Evolutionary conservation across 1,140 invertebrate genomes (phyloP).

Genomic region (Zeugodacus cucurbitae): DNA sequence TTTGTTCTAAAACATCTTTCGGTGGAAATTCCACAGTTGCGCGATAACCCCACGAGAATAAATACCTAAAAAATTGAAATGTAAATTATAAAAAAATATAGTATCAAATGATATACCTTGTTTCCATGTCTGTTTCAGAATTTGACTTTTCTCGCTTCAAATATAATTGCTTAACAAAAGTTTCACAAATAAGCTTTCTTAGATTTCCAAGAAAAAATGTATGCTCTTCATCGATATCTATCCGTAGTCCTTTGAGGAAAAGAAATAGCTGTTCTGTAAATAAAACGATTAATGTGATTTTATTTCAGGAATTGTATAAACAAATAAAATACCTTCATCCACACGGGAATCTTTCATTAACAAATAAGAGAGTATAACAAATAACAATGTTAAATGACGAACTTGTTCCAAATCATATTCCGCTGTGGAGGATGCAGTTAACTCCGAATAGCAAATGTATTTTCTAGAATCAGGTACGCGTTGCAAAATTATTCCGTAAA

Average conservation of each 20-base stretch:
- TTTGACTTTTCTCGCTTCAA: conserved; percentile 51
- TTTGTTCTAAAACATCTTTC: conserved; percentile 22
- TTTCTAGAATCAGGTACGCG: conserved; percentile 37
- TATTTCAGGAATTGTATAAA: background rate
- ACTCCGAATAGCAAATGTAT: conserved; percentile 41
- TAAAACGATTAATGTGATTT: background rate
- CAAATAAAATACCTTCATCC: background rate
- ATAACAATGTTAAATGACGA: conserved; percentile 48
- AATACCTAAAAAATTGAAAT: conserved; percentile 28
- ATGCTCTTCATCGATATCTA: conserved; percentile 53
- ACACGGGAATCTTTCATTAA: conserved; percentile 45
- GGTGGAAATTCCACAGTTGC: conserved; percentile 39
- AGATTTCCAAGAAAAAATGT: conserved; percentile 53
- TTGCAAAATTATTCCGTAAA: conserved; percentile 30
- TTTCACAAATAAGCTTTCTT: conserved; percentile 55
- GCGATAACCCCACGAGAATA: conserved; percentile 42
- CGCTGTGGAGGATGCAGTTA: background rate
- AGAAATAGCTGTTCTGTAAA: conserved; percentile 47
- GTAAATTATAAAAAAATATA: background rate
- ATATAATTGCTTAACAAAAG: conserved; percentile 59
- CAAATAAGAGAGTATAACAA: conserved; percentile 52
- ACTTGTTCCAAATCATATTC: conserved; percentile 40
- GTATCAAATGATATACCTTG: background rate
- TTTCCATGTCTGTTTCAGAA: conserved; percentile 41
- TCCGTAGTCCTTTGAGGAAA: conserved; percentile 48